phyloP scores from a whole-genome alignment of 2,797 vertebrate species.

The Coreius guichenoti region DNA sequence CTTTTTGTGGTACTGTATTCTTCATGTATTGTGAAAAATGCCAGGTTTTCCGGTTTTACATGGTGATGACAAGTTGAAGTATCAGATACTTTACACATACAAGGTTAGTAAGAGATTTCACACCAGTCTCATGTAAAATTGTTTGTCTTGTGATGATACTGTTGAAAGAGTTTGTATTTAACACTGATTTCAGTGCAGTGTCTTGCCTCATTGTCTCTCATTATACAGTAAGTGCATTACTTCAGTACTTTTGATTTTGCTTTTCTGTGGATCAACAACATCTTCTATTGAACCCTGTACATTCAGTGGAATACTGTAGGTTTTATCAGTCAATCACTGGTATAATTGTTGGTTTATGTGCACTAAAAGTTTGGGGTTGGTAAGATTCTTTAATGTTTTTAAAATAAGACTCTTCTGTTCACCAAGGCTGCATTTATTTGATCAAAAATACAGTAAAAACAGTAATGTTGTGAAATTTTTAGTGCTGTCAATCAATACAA shows the following conservation, averaged over 20 bases:
- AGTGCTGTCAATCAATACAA: no score
- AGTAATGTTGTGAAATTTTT: no score
- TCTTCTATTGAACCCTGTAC: not conserved
- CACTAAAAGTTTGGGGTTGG: not conserved
- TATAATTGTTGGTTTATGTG: not conserved
- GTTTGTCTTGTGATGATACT: not conserved
- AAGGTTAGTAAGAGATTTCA: not conserved
- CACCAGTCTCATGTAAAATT: not conserved
- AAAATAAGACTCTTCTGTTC: not conserved
- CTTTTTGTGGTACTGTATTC: not conserved
- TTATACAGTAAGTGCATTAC: not conserved
- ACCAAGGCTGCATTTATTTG: not conserved
- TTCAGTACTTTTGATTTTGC: not conserved
- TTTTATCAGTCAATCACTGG: not conserved
- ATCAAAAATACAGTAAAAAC: not conserved
- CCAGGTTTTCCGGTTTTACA: not conserved
- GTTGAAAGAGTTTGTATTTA: not conserved
- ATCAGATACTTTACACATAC: not conserved
- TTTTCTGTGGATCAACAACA: not conserved
- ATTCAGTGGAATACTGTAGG: not conserved
- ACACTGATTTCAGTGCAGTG: not conserved
- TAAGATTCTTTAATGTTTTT: not conserved
- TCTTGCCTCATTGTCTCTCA: not conserved
- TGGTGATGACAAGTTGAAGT: not conserved
- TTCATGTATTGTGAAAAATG: not conserved